Evolutionary conservation across 2,113 vertebrate genomes (phyloP).

Genomic region (Chaenogobius annularis): DNA sequence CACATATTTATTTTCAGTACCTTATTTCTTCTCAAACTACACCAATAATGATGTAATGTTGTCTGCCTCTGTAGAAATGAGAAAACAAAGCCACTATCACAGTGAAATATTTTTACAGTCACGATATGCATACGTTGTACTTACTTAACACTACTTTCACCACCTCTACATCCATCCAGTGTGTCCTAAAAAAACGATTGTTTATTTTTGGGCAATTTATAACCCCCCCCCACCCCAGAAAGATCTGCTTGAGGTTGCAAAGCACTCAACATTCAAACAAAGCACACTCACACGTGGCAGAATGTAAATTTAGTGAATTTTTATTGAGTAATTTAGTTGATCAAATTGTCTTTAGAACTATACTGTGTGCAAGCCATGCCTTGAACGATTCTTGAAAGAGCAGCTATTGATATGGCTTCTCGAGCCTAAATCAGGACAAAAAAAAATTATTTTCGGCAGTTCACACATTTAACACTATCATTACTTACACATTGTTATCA

Average conservation of each 20-base stretch:
- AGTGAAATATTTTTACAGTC: background rate
- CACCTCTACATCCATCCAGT: slow-evolving; percentile 38
- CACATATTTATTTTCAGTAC: slow-evolving; percentile 35
- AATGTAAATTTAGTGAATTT: too few species aligned
- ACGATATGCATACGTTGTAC: background rate
- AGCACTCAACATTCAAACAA: too few species aligned
- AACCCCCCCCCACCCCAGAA: too few species aligned
- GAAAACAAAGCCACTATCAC: slow-evolving; percentile 15
- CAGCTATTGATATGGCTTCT: background rate
- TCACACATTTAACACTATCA: background rate
- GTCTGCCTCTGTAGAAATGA: slow-evolving; percentile 39
- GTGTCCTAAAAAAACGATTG: slow-evolving; percentile 37
- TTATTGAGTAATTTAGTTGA: background rate
- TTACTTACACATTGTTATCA: slow-evolving; percentile 14
- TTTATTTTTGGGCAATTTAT: background rate
- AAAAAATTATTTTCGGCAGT: background rate
- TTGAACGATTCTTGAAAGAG: background rate
- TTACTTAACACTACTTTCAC: slow-evolving; percentile 52
- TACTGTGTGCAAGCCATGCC: background rate
- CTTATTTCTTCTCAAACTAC: slow-evolving; percentile 51
- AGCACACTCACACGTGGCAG: too few species aligned
- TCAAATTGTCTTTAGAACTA: background rate
- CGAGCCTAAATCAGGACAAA: background rate
- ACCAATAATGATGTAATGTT: slow-evolving; percentile 26
- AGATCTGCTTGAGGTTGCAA: too few species aligned